A percentile compares a stretch with the other conserved stretches of the same genome.
Evolutionary conservation across 2,113 vertebrate genomes (phyloP).

Genomic region (Chamaetylas fuelleborni): DNA sequence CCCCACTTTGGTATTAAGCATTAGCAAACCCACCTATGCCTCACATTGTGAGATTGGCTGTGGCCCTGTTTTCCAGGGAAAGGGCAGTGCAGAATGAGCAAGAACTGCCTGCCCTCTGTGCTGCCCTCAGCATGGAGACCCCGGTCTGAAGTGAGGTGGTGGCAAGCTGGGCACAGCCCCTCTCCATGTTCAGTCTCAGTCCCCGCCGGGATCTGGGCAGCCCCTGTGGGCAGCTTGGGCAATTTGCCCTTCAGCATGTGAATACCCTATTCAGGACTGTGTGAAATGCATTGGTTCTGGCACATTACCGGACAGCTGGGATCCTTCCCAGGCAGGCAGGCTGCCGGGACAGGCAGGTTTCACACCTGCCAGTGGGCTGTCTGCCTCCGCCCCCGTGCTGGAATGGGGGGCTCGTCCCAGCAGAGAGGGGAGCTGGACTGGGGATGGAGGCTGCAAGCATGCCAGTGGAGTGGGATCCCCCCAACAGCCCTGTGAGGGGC

Average conservation of each 20-base stretch:
- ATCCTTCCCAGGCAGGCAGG: conserved; percentile 31
- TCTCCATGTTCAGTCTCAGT: background rate
- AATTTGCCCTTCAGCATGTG: conserved; percentile 19
- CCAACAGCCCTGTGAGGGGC: background rate
- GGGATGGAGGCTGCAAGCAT: background rate
- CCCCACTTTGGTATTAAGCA: background rate
- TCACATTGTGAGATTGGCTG: background rate
- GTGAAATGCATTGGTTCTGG: conserved; percentile 69
- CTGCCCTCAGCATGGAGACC: background rate
- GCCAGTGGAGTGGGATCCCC: background rate
- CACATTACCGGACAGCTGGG: conserved; percentile 64
- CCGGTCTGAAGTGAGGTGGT: background rate
- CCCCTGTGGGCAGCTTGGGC: background rate
- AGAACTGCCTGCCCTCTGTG: background rate
- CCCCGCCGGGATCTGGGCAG: fast-evolving
- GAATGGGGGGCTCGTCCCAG: fast-evolving
- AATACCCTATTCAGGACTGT: conserved; percentile 62
- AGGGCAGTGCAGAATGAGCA: background rate
- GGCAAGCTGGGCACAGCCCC: background rate
- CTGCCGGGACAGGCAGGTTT: conserved; percentile 27
- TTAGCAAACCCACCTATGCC: background rate
- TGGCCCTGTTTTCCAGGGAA: background rate
- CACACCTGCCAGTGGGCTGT: conserved; percentile 51
- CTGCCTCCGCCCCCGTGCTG: fast-evolving
- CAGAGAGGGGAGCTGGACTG: background rate